Evolutionary conservation across 2,888 invertebrate genomes (phyloP), one percentile per base, ranked within the genome.

Genomic region (Drosophila leonis): DNA sequence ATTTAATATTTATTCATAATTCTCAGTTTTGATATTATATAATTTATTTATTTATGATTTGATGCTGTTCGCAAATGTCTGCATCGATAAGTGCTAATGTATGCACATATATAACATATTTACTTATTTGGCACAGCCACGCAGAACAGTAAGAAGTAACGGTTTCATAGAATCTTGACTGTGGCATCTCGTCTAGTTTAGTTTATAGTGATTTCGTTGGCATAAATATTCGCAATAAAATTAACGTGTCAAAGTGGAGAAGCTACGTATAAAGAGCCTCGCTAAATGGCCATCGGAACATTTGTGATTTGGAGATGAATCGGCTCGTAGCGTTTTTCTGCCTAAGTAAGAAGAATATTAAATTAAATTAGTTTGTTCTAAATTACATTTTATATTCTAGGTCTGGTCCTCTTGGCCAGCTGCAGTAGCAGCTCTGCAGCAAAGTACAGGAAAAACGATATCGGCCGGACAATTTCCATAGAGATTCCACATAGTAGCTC

Each of bases 91-190:
- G 7, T 20, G 49, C 31, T 49, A 52, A 37, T 56, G 1, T 56
- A 33, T 42, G 20, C 31, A n/a, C 10, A 31, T 41, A 24, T 39
- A 6, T 7, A 12, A 31, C 18, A 13, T 9, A 6, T 12, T n/a
- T 48, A 18, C 0, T 3, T 18, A 46, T 35, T 27, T 7, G 42
- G 1, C 12, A 10, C 2, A 4, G n/a, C 8, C 15, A 54, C n/a
- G n/a, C n/a, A n/a, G n/a, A n/a, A n/a, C n/a, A n/a, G n/a, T 20
- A 13, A 12, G 35, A 54, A 44, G 0, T 63, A 71, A 63, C 71
- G 63, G 44, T 1, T 27, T n/a, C 8, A 12, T 24, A 13, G 31
- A 35, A 10, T 20, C 12, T 41, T 8, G 13, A 29, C 4, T 46
- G 1, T 13, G 12, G 33, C 4, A 35, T 20, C 6, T 13, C 4